Conservation (phyloP, 2,888 invertebrate genomes). For the Augiades crinisus region DNA sequence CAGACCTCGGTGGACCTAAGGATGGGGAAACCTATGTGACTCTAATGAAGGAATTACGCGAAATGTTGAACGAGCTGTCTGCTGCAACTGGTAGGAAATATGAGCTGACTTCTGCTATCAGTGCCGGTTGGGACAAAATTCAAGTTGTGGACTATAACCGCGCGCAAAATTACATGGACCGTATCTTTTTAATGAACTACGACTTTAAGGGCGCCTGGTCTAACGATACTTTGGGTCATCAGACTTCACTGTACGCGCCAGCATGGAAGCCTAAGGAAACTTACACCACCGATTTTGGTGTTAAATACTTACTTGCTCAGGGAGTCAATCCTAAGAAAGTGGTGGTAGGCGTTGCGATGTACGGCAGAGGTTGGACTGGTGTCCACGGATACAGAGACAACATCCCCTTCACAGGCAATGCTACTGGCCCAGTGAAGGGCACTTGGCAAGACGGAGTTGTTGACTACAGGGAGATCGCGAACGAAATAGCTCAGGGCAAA, state of each 20-base stretch:
- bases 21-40: slow-evolving; percentile 65
- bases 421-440: slow-evolving; percentile 70
- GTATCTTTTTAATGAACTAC: slow-evolving; percentile 75
- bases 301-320: slow-evolving; percentile 67
- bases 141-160: slow-evolving; percentile 71
- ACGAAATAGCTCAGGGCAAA: slow-evolving; percentile 62
- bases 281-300: slow-evolving; percentile 75
- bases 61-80: slow-evolving; percentile 67
- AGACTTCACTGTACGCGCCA: slow-evolving; percentile 67
- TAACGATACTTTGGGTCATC: slow-evolving; percentile 70
- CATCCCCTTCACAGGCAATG: slow-evolving; percentile 71
- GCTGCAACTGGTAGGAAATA: slow-evolving; percentile 67
- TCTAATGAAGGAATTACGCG: slow-evolving; percentile 69
- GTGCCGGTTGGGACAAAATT: slow-evolving; percentile 76
- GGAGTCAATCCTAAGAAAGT: slow-evolving; percentile 72
- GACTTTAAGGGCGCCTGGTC: slow-evolving; percentile 78
- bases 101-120: slow-evolving; percentile 75
- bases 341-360: slow-evolving; percentile 74
- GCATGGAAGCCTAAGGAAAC: slow-evolving; percentile 69
- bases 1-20: slow-evolving; percentile 64
- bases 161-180: slow-evolving; percentile 75
- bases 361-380: slow-evolving; percentile 75
- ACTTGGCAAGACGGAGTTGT: slow-evolving; percentile 77
- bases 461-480: slow-evolving; percentile 71
- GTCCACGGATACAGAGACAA: slow-evolving; percentile 58